Conservation (phyloP, 1,140 invertebrate species). For the Eriosoma lanigerum region DNA sequence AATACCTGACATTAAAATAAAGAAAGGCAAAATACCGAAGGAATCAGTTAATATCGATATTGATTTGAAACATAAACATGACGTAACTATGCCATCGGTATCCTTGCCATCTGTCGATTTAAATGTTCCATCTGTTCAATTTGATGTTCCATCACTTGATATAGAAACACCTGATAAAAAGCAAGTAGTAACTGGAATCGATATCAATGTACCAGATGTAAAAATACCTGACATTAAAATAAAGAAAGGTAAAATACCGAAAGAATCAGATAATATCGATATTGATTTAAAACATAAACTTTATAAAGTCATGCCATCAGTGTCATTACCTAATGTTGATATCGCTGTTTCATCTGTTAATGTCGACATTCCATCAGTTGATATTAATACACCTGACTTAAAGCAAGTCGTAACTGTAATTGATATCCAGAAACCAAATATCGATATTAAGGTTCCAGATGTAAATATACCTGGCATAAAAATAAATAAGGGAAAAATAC, state of each 20-base stretch:
- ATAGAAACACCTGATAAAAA: background rate
- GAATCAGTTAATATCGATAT: background rate
- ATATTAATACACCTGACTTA: background rate
- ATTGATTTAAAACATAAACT: background rate
- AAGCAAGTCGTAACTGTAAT: too few species aligned
- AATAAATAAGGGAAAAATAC: background rate
- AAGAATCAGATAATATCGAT: background rate
- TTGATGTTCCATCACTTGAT: background rate
- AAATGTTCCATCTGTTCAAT: too few species aligned
- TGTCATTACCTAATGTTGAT: background rate
- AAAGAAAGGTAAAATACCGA: background rate
- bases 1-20: background rate
- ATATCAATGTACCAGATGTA: too few species aligned
- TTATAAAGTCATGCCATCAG: background rate
- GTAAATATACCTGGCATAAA: too few species aligned
- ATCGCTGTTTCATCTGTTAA: too few species aligned
- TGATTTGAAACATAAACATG: background rate
- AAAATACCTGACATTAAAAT: background rate
- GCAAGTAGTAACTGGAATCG: too few species aligned
- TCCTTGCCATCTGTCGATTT: background rate
- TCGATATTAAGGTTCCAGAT: too few species aligned
- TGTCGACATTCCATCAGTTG: background rate
- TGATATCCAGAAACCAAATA: background rate
- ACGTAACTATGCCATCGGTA: background rate
- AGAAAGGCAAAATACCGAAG: background rate